A percentile compares a stretch with the other conserved stretches of the same genome.
These are phyloP conservation scores for Acronicta alni DNA, from an alignment of 2,888 invertebrate genomes.

Conservation along the genomic window DNA sequence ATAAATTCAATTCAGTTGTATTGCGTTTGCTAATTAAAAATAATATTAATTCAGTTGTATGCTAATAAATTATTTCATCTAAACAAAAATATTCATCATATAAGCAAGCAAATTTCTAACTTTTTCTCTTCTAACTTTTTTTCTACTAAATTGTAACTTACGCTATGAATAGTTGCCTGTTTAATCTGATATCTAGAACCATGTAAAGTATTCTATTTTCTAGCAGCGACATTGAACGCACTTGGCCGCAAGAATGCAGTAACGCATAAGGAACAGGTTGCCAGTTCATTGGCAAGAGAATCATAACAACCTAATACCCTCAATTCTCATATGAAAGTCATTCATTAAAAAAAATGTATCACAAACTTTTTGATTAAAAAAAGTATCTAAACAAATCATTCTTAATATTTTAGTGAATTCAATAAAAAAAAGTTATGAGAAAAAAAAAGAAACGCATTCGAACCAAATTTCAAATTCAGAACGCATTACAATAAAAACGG, in stretches of 20 bases:
- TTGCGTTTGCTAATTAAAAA: too few relatives aligned
- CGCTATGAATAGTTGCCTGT: too few relatives aligned
- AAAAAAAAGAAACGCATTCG: slow-evolving; percentile 16
- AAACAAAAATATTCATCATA: too few relatives aligned
- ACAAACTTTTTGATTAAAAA: too few relatives aligned
- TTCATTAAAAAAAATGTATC: too few relatives aligned
- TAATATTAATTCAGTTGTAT: too few relatives aligned
- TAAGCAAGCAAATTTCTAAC: too few relatives aligned
- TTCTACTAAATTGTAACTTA: not conserved
- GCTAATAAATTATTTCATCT: too few relatives aligned
- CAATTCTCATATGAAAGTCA: slow-evolving; percentile 8
- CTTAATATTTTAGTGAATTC: too few relatives aligned
- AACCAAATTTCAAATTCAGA: slow-evolving; percentile 36
- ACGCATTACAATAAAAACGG: slow-evolving; percentile 27
- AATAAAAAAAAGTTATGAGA: not conserved
- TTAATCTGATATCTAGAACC: not conserved
- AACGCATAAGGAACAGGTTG: slow-evolving; percentile 39
- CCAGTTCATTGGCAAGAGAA: slow-evolving; percentile 32
- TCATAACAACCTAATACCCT: slow-evolving; percentile 46
- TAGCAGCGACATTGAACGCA: slow-evolving; percentile 5
- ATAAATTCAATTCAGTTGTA: too few relatives aligned
- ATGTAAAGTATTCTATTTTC: not conserved
- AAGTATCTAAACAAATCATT: too few relatives aligned
- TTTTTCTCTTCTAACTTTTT: too few relatives aligned
- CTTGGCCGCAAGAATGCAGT: slow-evolving; percentile 38